These are phyloP conservation scores for Scatophagus argus DNA, from an alignment of 2,113 vertebrate genomes.

Conservation along the genomic window DNA sequence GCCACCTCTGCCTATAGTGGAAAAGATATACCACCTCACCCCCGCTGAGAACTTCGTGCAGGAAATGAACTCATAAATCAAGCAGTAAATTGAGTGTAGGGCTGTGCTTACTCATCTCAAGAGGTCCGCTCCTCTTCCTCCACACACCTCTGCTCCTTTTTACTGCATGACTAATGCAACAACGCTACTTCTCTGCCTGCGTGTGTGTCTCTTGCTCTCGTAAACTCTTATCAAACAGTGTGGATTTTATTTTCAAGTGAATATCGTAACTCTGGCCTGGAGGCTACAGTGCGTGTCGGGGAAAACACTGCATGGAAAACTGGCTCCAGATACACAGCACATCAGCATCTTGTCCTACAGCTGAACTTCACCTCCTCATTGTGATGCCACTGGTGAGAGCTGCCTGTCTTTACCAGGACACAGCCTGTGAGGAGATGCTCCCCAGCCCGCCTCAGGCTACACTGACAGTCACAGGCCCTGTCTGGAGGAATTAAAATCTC, in stretches of 20 bases:
- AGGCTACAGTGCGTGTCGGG: constrained; percentile 23
- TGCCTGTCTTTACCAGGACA: constrained; percentile 51
- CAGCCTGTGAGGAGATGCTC: constrained; percentile 46
- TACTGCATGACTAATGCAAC: constrained; percentile 72
- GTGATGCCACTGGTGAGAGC: constrained; percentile 60
- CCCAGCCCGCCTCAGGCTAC: constrained; percentile 56
- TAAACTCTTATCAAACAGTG: constrained; percentile 53
- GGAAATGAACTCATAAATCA: constrained; percentile 83
- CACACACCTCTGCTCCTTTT: constrained; percentile 63
- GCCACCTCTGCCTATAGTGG: constrained; percentile 67
- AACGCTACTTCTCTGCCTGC: constrained; percentile 39
- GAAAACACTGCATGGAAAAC: background rate
- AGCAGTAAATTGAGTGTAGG: constrained; percentile 77
- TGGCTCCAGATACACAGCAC: background rate
- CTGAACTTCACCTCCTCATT: constrained; percentile 65
- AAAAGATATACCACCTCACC: constrained; percentile 74
- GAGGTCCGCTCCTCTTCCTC: constrained; percentile 78
- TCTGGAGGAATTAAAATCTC: constrained; percentile 70
- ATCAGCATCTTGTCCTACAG: constrained; percentile 48
- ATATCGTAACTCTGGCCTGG: constrained; percentile 33
- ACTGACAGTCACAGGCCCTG: constrained; percentile 58
- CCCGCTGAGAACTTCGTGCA: constrained; percentile 67
- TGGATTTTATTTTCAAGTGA: constrained; percentile 53
- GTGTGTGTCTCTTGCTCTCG: constrained; percentile 7
- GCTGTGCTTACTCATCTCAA: constrained; percentile 78